Percentiles rank a stretch among this genome's conserved stretches.
These are phyloP conservation scores for Zenarchopterus dispar DNA, from an alignment of 2,797 vertebrate species.

Conservation along the genomic window DNA sequence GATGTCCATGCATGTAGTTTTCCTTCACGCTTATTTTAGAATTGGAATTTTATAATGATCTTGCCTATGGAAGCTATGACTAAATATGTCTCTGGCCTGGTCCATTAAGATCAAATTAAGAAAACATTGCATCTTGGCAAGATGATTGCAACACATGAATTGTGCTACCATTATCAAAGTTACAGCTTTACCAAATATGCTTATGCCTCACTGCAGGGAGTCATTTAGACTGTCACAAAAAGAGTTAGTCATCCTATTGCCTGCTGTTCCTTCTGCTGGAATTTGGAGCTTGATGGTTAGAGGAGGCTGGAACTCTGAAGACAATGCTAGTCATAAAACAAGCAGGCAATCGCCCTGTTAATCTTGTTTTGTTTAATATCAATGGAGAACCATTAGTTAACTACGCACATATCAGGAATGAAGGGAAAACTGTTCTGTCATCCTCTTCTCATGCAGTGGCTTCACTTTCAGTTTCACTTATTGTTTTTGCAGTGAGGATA, in stretches of 20 bases:
- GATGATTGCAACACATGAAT: constrained; percentile 24
- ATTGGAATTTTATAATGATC: neutral
- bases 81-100: constrained; percentile 1
- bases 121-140: constrained; percentile 23
- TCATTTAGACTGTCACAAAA: constrained; percentile 15
- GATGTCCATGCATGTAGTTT: neutral
- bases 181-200: constrained; percentile 26
- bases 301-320: constrained; percentile 13
- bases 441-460: neutral
- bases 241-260: neutral
- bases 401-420: neutral
- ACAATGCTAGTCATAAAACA: neutral
- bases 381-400: constrained; percentile 1
- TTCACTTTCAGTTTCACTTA: constrained; percentile 7
- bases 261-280: constrained; percentile 38
- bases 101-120: constrained; percentile 32
- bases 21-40: neutral
- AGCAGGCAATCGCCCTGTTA: constrained; percentile 1
- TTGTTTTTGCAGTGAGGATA: neutral
- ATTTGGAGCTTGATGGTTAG: constrained; percentile 3
- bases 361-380: constrained; percentile 8
- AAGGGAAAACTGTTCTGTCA: neutral
- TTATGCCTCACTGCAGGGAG: constrained; percentile 8
- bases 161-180: constrained; percentile 12
- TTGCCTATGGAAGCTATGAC: constrained; percentile 8